Percentiles rank a stretch among this genome's conserved stretches.
Evolutionary conservation across 35 echinoderm and acorn worm genomes (phyloP).

Genomic region (Ophiothrix spiculata): DNA sequence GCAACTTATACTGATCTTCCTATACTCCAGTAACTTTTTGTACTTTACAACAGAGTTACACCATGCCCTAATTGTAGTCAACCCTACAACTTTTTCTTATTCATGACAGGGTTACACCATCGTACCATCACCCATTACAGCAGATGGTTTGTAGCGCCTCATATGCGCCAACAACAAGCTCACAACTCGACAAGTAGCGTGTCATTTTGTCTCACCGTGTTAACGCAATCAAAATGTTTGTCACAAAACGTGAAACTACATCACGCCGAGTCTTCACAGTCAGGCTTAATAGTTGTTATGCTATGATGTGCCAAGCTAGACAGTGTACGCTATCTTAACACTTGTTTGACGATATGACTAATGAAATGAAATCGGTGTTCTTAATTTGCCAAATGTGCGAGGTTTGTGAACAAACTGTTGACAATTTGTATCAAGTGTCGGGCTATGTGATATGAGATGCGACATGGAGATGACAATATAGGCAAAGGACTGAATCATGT

Average conservation of each 20-base stretch:
- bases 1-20: no score
- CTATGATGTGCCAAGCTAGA: not conserved
- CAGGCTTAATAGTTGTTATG: not conserved
- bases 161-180: not conserved
- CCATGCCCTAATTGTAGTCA: no score
- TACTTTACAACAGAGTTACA: no score
- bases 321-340: not conserved
- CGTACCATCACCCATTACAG: no score
- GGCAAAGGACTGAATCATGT: not conserved
- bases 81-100: not conserved
- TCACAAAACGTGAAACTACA: not conserved
- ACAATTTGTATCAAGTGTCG: not conserved
- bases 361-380: conserved; percentile 3
- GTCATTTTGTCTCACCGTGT: not conserved
- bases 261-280: not conserved
- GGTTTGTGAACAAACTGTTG: conserved; percentile 4
- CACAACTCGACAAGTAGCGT: not conserved
- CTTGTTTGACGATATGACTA: not conserved
- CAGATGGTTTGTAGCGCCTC: not conserved
- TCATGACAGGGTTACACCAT: not conserved
- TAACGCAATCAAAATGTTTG: not conserved
- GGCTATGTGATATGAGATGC: not conserved
- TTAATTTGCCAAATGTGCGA: not conserved
- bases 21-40: no score
- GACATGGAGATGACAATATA: not conserved